Evolutionary conservation across 1,140 invertebrate genomes (phyloP).

Genomic region (Muscidifurax raptorellus): DNA sequence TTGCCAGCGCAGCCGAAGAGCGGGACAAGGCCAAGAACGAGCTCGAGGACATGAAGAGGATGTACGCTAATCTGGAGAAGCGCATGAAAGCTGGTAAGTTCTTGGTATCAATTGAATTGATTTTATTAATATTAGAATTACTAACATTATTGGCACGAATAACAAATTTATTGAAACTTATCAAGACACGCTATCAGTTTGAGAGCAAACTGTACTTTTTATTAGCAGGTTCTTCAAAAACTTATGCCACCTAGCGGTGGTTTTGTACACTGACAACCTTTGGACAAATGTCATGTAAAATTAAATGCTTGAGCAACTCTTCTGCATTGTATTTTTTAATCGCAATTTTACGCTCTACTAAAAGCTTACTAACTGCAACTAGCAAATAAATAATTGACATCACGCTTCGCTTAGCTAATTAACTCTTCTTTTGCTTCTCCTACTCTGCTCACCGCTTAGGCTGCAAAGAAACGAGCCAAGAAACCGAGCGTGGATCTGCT

Average conservation of each 20-base stretch:
- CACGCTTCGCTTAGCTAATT: conserved; percentile 7
- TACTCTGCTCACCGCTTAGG: conserved; percentile 19
- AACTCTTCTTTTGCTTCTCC: conserved; percentile 35
- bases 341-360: not conserved
- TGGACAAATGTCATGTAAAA: too few relatives aligned
- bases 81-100: conserved; percentile 74
- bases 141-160: too few relatives aligned
- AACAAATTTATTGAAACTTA: too few relatives aligned
- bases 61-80: conserved; percentile 84
- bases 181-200: too few relatives aligned
- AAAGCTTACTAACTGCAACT: not conserved
- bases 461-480: not conserved
- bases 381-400: not conserved
- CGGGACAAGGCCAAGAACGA: conserved; percentile 85
- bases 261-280: too few relatives aligned
- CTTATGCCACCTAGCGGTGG: too few relatives aligned
- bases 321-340: too few relatives aligned
- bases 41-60: conserved; percentile 86
- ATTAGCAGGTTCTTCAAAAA: too few relatives aligned
- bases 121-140: too few relatives aligned
- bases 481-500: not conserved
- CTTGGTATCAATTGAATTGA: not conserved
- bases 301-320: too few relatives aligned
- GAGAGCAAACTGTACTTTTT: too few relatives aligned
- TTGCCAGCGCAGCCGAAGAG: conserved; percentile 83